Base-by-base conservation (phyloP, 2,113 vertebrate genomes). In the Brachyistius frenatus region DNA sequence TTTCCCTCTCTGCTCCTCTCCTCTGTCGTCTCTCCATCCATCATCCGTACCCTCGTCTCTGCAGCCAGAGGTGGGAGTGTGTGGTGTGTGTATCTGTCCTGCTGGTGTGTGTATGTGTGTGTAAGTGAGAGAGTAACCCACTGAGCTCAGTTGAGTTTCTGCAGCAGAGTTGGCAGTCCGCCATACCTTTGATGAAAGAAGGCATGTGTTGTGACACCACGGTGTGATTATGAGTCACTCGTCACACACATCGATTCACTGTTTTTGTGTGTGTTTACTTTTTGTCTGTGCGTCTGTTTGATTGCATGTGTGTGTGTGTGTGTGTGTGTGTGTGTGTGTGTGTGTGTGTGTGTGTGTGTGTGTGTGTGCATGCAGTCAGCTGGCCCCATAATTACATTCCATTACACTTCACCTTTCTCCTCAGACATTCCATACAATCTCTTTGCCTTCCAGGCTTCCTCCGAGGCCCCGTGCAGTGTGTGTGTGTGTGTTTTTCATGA, bases 371-470 rank as follows among this genome's bases (percentile, higher is more conserved):
- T 2, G 56, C 54, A 53, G 75, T 84, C 78, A 67, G 60, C 78
- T 61, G 69, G 89, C 65, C 67, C 80, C 83, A 66, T 93, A 90
- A 92, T 88, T 90, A 90, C 88, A 90, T 90, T 93, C 89, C 90
- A 86, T 88, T 88, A 89, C 90, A 91, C 85, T 81, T 91, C 72
- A 88, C 88, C 84, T 93, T 91, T 92, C 89, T 91, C 85, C 89
- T 83, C 56, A 88, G 89, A 89, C 90, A 91, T 93, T 93, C 89
- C 92, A 68, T 41, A 69, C 65, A 68, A 71, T 15, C 75, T 70
- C 37, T 69, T 50, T 87, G 89, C 83, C 90, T 81, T 74, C 73
- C 76, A 77, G 85, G 75, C 80, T 88, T 88, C 64, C 70, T 84
- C 37, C 55, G 53, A 79, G 72, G 79, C 79, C 52, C 39, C 49